These are phyloP conservation scores for Hemibagrus wyckioides DNA, from an alignment of 2,113 vertebrate species.

Conservation along the genomic window DNA sequence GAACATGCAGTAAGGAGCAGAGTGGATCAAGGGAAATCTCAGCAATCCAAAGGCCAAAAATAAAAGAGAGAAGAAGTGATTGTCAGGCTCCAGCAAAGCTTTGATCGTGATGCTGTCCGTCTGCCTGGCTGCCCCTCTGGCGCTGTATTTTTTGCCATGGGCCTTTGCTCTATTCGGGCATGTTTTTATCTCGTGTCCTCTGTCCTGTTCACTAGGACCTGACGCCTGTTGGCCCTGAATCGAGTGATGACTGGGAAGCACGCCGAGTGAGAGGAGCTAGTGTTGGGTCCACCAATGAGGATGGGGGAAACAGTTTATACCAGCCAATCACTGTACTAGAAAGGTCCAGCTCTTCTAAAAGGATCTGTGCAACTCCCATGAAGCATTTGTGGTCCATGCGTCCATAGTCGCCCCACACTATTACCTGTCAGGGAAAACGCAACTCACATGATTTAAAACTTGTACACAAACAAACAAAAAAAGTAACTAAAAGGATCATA, in stretches of 20 bases:
- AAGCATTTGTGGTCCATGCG: constrained; percentile 99
- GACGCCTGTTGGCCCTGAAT: constrained; percentile 90
- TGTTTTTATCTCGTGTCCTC: constrained; percentile 56
- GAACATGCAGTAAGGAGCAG: constrained; percentile 62
- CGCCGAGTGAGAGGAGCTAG: constrained; percentile 93
- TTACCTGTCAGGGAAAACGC: constrained; percentile 78
- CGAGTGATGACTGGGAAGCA: constrained; percentile 98
- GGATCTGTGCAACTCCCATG: constrained; percentile 99
- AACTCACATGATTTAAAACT: not conserved
- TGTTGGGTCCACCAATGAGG: constrained; percentile 96
- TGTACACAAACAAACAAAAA: constrained; percentile 4
- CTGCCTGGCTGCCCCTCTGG: constrained; percentile 65
- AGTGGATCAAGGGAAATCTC: constrained; percentile 50
- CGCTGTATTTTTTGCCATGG: constrained; percentile 63
- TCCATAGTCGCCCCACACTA: constrained; percentile 98
- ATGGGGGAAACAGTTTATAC: constrained; percentile 99
- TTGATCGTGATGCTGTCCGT: constrained; percentile 74
- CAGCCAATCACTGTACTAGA: constrained; percentile 99
- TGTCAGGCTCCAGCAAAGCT: constrained; percentile 95
- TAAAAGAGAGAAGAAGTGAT: constrained; percentile 82
- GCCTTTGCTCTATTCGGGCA: constrained; percentile 63
- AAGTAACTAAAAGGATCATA: not conserved
- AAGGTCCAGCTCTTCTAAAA: constrained; percentile 96
- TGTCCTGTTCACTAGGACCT: constrained; percentile 85
- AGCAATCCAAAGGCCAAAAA: constrained; percentile 50